A percentile compares a stretch with the other conserved stretches of the same genome.
Conservation (phyloP, 2,888 invertebrate species). For the Cheiracanthium punctorium region DNA sequence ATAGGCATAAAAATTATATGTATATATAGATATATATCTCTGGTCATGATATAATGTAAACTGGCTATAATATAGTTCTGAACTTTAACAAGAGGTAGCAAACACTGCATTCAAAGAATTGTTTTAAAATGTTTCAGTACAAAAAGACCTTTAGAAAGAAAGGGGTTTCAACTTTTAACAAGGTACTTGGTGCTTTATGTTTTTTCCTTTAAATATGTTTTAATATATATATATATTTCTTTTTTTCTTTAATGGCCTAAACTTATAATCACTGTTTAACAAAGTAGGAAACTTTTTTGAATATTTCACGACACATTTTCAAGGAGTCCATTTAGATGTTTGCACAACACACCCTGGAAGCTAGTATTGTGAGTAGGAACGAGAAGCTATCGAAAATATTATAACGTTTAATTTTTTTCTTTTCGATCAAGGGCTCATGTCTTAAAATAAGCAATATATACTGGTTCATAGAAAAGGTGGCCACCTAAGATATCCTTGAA, state of each 20-base stretch:
- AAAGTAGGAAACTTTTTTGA: constrained; percentile 60
- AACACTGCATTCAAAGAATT: constrained; percentile 69
- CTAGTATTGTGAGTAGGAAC: constrained; percentile 46
- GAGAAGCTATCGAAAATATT: constrained; percentile 31
- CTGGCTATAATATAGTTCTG: constrained; percentile 70
- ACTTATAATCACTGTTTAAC: constrained; percentile 41
- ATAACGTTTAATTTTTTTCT: neutral
- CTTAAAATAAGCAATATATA: constrained; percentile 17
- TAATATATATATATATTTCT: constrained; percentile 5
- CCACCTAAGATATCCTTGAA: constrained; percentile 30
- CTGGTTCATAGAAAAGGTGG: constrained; percentile 52
- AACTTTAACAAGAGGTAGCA: constrained; percentile 70
- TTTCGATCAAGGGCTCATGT: constrained; percentile 22
- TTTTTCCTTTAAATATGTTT: constrained; percentile 24
- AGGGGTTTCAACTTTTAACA: constrained; percentile 53
- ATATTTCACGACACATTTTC: constrained; percentile 25
- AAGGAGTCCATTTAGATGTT: constrained; percentile 28
- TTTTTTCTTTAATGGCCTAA: neutral
- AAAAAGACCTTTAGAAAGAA: constrained; percentile 57
- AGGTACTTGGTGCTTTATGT: constrained; percentile 57
- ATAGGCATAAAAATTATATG: constrained; percentile 68
- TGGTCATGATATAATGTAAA: constrained; percentile 69
- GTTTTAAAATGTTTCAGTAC: constrained; percentile 67
- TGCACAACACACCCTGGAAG: constrained; percentile 26
- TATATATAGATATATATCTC: constrained; percentile 67